A percentile compares a stretch with the other conserved stretches of the same genome.
Conservation (phyloP, 2,888 invertebrate genomes). For the Dermolepida albohirtum region DNA sequence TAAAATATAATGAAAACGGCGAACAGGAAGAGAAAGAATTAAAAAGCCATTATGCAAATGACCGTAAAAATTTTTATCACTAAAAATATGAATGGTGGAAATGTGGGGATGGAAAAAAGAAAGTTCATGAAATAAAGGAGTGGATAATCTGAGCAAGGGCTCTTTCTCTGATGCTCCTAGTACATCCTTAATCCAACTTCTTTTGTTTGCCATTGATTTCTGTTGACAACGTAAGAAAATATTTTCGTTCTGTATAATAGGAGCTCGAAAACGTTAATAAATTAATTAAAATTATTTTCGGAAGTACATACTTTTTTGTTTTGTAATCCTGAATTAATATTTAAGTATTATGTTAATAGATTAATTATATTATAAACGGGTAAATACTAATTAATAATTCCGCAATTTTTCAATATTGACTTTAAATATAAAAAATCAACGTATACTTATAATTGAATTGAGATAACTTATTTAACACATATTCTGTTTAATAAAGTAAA, state of each 20-base stretch:
- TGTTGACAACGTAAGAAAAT: not conserved
- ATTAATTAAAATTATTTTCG: no score
- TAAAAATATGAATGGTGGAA: conserved; percentile 28
- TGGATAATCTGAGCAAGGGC: conserved; percentile 16
- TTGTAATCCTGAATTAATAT: no score
- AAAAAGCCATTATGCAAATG: conserved; percentile 35
- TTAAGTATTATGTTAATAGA: no score
- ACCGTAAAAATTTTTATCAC: conserved; percentile 31
- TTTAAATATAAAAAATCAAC: no score
- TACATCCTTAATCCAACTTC: conserved; percentile 3
- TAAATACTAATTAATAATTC: no score
- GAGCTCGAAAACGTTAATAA: no score
- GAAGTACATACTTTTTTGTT: no score
- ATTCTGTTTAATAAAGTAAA: no score
- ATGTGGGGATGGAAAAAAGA: conserved; percentile 8
- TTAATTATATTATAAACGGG: no score
- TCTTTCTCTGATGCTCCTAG: not conserved
- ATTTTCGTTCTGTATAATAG: not conserved
- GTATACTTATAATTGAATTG: no score
- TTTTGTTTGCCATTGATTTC: conserved; percentile 24
- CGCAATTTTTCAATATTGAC: no score
- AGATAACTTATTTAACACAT: no score
- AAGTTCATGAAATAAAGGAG: conserved; percentile 32
- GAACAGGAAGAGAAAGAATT: conserved; percentile 24
- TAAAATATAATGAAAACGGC: conserved; percentile 16